Conservation (phyloP, 2,113 vertebrate species). For the Platichthys stellatus region DNA sequence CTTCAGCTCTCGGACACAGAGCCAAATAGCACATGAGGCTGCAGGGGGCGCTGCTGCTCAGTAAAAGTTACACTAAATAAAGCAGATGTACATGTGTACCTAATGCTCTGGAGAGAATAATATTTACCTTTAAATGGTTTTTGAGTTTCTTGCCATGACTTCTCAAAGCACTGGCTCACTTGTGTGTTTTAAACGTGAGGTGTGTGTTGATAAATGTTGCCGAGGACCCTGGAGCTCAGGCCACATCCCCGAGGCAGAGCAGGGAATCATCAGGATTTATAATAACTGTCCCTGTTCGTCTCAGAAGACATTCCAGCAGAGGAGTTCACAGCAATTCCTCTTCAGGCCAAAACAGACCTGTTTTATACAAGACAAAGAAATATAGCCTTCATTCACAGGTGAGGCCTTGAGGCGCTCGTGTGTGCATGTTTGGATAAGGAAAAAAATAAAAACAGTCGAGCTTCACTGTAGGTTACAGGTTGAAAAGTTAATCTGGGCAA, state of each 20-base stretch:
- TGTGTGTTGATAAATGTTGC: slow-evolving; percentile 41
- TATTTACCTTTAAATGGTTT: not conserved
- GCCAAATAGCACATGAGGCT: not conserved
- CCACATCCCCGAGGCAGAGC: slow-evolving; percentile 43
- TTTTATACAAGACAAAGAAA: slow-evolving; percentile 55
- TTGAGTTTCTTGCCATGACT: not conserved
- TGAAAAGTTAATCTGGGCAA: slow-evolving; percentile 21
- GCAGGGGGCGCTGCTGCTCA: not conserved
- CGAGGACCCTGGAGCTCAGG: slow-evolving; percentile 26
- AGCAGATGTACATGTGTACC: not conserved
- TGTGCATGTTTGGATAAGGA: slow-evolving; percentile 36
- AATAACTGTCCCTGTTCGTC: slow-evolving; percentile 63
- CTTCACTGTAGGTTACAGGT: slow-evolving; percentile 13
- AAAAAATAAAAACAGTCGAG: slow-evolving; percentile 17
- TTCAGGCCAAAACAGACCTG: slow-evolving; percentile 36
- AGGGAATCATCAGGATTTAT: slow-evolving; percentile 60
- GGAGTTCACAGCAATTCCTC: slow-evolving; percentile 29
- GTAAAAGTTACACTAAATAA: too few relatives aligned
- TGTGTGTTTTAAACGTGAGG: slow-evolving; percentile 42
- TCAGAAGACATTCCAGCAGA: slow-evolving; percentile 42
- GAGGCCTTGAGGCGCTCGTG: slow-evolving; percentile 16
- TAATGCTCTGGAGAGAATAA: too few relatives aligned
- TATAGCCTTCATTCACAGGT: slow-evolving; percentile 33
- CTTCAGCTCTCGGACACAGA: too few relatives aligned
- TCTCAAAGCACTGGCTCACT: not conserved